Percentiles rank a stretch among this genome's conserved stretches.
Conservation (phyloP, 2,797 vertebrate species). For the Mallotus villosus region DNA sequence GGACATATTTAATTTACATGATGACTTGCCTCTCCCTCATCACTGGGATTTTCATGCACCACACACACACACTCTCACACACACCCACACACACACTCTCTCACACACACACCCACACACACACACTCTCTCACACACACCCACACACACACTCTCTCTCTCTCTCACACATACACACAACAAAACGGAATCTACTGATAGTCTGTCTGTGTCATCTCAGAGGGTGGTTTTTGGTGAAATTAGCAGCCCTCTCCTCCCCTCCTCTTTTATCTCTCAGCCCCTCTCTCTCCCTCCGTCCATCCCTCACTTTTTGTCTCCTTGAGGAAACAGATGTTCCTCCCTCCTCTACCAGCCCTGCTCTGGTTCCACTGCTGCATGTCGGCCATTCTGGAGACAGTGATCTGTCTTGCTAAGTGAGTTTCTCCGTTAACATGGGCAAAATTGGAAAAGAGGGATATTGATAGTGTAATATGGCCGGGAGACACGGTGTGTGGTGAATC, state of each 20-base stretch:
- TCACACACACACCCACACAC: background rate
- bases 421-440: conserved; percentile 56
- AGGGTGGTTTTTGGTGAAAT: conserved; percentile 42
- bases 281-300: conserved; percentile 10
- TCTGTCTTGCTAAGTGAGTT: conserved; percentile 64
- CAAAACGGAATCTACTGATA: background rate
- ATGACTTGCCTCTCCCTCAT: conserved; percentile 89
- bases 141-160: conserved; percentile 4
- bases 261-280: conserved; percentile 23
- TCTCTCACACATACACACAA: conserved; percentile 25
- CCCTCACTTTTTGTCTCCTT: conserved; percentile 62
- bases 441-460: conserved; percentile 25
- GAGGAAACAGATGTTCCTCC: conserved; percentile 69
- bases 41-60: conserved; percentile 65
- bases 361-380: conserved; percentile 41
- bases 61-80: background rate
- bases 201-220: background rate
- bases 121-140: background rate
- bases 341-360: conserved; percentile 35
- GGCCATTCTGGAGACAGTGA: conserved; percentile 64
- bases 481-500: conserved; percentile 10
- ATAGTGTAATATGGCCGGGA: conserved; percentile 31
- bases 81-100: background rate
- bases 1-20: conserved; percentile 91
- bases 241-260: conserved; percentile 1